Conservation (phyloP, 2,113 vertebrate genomes). For the Halcyon senegalensis region DNA sequence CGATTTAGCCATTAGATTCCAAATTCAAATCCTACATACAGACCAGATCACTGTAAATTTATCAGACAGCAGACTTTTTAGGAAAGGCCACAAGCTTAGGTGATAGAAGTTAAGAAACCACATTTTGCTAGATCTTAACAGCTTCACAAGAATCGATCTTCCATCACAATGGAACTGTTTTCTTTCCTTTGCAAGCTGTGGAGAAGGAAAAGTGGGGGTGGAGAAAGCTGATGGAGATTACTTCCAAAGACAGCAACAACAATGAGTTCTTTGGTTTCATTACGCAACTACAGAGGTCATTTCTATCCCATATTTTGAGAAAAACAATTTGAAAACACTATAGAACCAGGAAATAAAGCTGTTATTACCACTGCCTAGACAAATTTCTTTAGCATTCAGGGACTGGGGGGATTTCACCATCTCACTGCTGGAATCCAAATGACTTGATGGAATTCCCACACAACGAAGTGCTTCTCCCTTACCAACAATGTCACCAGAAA, state of each 20-base stretch:
- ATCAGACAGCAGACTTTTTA: constrained; percentile 38
- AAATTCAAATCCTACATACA: not conserved
- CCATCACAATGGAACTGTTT: not conserved
- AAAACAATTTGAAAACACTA: not conserved
- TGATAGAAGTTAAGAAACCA: constrained; percentile 6
- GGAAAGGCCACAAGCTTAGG: constrained; percentile 7
- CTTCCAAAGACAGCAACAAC: not conserved
- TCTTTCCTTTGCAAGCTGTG: not conserved
- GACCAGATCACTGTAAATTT: not conserved
- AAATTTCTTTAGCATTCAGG: constrained; percentile 7
- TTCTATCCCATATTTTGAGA: not conserved
- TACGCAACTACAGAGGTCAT: not conserved
- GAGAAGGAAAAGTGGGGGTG: not conserved
- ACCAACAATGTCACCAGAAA: not conserved
- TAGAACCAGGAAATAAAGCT: not conserved
- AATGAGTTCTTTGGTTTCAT: not conserved
- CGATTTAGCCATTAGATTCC: constrained; percentile 8
- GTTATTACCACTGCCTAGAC: not conserved
- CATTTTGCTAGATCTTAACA: not conserved
- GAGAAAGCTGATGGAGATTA: not conserved
- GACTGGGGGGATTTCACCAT: not conserved
- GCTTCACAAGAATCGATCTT: not conserved
- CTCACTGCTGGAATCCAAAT: not conserved
- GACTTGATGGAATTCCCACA: not conserved
- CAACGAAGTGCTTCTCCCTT: not conserved